Evolutionary conservation across 2,113 vertebrate species (phyloP), one percentile per base, ranked within the genome.

Genomic region (Nesogale talazaci): DNA sequence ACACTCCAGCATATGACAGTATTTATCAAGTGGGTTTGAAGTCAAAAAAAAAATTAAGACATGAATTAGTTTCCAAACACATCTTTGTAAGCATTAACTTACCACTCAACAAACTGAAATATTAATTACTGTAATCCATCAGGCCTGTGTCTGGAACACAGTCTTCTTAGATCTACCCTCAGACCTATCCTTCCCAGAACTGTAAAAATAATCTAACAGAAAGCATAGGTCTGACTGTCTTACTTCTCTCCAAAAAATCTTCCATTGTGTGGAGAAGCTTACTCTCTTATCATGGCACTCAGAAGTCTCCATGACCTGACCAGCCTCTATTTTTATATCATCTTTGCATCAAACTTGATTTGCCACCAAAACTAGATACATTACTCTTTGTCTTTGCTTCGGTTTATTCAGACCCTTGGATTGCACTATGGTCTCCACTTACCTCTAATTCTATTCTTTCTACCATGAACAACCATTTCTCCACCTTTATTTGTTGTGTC

Each of bases 381-480:
- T 11, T 11, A 63, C 72, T 19, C 15, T 31, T 85, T 88, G 52
- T 63, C 89, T 78, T 40, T 57, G 12, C 25, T 56, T 75, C 20
- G n/a, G 67, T 46, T 36, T 52, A 8, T 88, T 91, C 59, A 89
- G 31, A 67, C 19, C 34, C 15, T 85, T 92, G 88, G 77, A 89
- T 70, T 90, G 34, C 15, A 80, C 42, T 19, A 36, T 72, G 15
- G n/a, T 75, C 38, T 63, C 70, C 80, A 22, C 38, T n/a, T 89
- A 56, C 17, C 23, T 83, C 74, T 74, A 2, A 72, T 12, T 40
- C 82, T 86, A 88, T 91, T 93, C 69, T 40, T 90, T 86, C 42
- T 40, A 56, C 36, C 38, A 91, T 31, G 16, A 87, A 72, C 61
- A 87, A 25, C 1, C 25, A 3, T 78, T 59, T 46, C 20, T 46